Conservation (phyloP, 2,888 invertebrate genomes). For the Andricus curvator region DNA sequence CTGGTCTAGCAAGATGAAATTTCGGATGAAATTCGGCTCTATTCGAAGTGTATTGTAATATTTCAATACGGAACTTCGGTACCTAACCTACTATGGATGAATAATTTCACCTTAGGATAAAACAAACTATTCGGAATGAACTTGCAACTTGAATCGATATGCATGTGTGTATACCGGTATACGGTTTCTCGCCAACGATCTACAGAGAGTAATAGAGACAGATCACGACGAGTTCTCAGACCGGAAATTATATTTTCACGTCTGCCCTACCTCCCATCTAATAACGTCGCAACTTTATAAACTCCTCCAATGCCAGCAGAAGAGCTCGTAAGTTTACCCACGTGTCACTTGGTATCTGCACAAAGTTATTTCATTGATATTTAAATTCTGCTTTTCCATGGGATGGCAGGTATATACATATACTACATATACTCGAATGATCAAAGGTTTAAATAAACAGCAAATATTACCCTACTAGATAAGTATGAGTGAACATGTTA, state of each 20-base stretch:
- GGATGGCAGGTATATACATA: slow-evolving; percentile 8
- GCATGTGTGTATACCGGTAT: slow-evolving; percentile 51
- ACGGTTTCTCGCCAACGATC: slow-evolving; percentile 49
- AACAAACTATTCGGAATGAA: slow-evolving; percentile 58
- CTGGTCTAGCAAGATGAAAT: not conserved
- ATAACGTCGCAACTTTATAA: slow-evolving; percentile 57
- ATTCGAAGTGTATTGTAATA: not conserved
- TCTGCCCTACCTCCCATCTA: slow-evolving; percentile 50
- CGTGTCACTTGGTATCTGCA: slow-evolving; percentile 42
- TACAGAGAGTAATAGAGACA: slow-evolving; percentile 59
- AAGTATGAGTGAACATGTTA: not conserved
- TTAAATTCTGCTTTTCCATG: slow-evolving; percentile 45
- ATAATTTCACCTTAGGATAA: slow-evolving; percentile 67
- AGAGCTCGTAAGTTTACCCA: slow-evolving; percentile 42
- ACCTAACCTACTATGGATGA: slow-evolving; percentile 65
- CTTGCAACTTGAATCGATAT: slow-evolving; percentile 60
- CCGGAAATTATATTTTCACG: slow-evolving; percentile 67
- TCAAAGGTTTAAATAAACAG: slow-evolving; percentile 13
- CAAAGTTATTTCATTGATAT: slow-evolving; percentile 54
- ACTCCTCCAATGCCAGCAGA: slow-evolving; percentile 43
- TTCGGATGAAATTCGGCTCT: not conserved
- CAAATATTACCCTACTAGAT: slow-evolving; percentile 21
- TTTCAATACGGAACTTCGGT: slow-evolving; percentile 58
- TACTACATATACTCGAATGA: not conserved
- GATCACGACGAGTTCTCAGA: slow-evolving; percentile 56